Evolutionary conservation across 2,113 vertebrate genomes (phyloP).

Genomic region (Nothocercus julius): DNA sequence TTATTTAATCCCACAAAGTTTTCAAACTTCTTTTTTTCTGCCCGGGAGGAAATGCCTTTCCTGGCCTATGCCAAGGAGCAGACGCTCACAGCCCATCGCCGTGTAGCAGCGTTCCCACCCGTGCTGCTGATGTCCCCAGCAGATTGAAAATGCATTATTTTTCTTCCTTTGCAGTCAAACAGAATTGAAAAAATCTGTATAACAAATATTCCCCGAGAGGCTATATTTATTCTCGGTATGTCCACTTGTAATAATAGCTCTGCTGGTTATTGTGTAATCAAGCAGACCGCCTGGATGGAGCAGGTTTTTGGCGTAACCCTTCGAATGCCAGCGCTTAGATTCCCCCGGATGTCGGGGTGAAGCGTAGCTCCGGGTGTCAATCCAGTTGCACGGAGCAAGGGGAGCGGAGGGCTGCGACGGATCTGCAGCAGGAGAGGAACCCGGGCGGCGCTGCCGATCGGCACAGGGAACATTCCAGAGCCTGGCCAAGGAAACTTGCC

Average conservation of each 20-base stretch:
- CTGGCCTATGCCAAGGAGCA: not conserved
- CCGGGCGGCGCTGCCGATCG: fast-evolving
- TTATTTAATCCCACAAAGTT: not conserved
- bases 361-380: fast-evolving
- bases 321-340: not conserved
- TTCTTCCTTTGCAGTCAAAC: constrained; percentile 40
- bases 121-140: not conserved
- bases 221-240: constrained; percentile 37
- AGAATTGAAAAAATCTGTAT: not conserved
- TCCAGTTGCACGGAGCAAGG: fast-evolving
- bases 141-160: constrained; percentile 39
- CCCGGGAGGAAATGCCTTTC: not conserved
- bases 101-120: not conserved
- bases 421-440: not conserved
- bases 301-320: constrained; percentile 46
- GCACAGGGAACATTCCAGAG: not conserved
- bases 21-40: not conserved
- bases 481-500: not conserved
- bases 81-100: not conserved
- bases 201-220: constrained; percentile 40
- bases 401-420: fast-evolving
- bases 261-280: not conserved
- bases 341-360: not conserved
- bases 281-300: not conserved
- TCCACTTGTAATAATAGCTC: not conserved